phyloP scores from a whole-genome alignment of 2,888 invertebrate genomes.

The Lysandra coridon region DNA sequence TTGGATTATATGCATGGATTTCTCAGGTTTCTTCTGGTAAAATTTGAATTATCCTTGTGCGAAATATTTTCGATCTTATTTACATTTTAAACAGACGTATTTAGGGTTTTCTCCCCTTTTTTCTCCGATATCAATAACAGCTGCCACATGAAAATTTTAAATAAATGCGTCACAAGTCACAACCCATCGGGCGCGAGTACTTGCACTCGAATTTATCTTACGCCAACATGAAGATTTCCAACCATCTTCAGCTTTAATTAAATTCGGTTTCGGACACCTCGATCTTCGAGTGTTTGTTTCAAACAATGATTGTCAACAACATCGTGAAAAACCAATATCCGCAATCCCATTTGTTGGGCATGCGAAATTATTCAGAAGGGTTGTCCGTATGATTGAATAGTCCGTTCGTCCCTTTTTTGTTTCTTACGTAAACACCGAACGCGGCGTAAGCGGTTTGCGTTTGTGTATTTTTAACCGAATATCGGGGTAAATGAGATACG shows the following conservation, averaged over 20 bases:
- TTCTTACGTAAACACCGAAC: constrained; percentile 29
- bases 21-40: too few relatives aligned
- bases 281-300: constrained; percentile 4
- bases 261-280: background rate
- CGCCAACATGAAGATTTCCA: background rate
- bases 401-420: constrained; percentile 28
- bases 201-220: background rate
- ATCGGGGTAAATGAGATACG: background rate
- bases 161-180: too few relatives aligned
- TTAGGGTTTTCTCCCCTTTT: too few relatives aligned
- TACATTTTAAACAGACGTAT: too few relatives aligned
- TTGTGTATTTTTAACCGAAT: background rate
- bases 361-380: constrained; percentile 32
- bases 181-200: background rate
- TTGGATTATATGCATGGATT: too few relatives aligned
- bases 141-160: too few relatives aligned
- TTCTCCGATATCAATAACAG: too few relatives aligned
- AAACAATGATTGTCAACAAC: constrained; percentile 22
- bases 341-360: constrained; percentile 27
- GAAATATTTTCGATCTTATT: too few relatives aligned
- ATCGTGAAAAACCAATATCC: constrained; percentile 33
- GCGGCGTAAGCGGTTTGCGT: constrained; percentile 10
- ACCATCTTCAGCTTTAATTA: background rate
- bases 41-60: too few relatives aligned
- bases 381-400: constrained; percentile 33